Base-by-base conservation (phyloP, 2,797 vertebrate species). In the Alca torda region DNA sequence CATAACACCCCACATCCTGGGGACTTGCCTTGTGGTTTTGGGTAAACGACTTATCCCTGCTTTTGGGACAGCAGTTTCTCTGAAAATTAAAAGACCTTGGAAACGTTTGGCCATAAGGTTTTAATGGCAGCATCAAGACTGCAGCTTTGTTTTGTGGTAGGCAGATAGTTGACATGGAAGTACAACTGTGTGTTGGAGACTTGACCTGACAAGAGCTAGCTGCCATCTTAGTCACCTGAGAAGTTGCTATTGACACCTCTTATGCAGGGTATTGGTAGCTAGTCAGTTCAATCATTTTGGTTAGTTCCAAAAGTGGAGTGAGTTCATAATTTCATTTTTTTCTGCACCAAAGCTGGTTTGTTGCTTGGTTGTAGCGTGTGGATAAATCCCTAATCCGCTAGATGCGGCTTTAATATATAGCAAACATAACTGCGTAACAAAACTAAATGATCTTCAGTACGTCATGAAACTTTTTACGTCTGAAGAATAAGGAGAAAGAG, bases 121-220 rank as follows among this genome's bases (percentile, higher is more conserved):
- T 23, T 6, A 9, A 9, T 17, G 46, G 33, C 24, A 33, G 16
- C 18, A 3, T 30, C 12, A n/a, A 20, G 41, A 2, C 25, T 6
- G 63, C 5, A 3, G 56, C 43, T 64, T 28, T 46, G 31, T 4
- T 67, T 26, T 35, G 51, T 37, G 9, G 11, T 10, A 15, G n/a
- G 18, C 39, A 35, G 45, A 9, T 60, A 11, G n/a, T 4, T 24
- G 35, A 7, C 2, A 0, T 0, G 23, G 41, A 33, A 14, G 9
- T 37, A 1, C 25, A 17, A 0, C 4, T 28, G 7, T 9, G 0
- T 10, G 4, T 5, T 53, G 33, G 31, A 53, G 16, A 11, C 21
- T n/a, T 39, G 60, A 59, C 5, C 14, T 57, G 46, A 3, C 3
- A 3, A 19, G 37, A 15, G 11, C 7, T 46, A 30, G 2, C 5